Conservation (phyloP, 1,140 invertebrate species). For the Macrostomum lignano region DNA sequence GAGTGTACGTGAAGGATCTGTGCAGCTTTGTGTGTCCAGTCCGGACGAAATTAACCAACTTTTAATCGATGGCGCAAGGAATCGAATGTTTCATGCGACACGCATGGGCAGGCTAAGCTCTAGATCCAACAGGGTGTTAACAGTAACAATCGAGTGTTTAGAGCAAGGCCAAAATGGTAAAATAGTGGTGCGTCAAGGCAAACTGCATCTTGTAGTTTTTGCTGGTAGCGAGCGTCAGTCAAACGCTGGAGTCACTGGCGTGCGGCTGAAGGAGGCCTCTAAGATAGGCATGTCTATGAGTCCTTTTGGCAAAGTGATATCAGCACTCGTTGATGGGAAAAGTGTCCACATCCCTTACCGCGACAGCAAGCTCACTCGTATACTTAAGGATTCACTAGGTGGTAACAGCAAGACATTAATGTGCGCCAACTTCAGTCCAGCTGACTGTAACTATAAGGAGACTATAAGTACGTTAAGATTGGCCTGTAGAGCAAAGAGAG, state of each 20-base stretch:
- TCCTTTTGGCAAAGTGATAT: slow-evolving; percentile 75
- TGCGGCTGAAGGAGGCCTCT: slow-evolving; percentile 55
- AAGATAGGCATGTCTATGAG: slow-evolving; percentile 81
- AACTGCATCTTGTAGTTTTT: slow-evolving; percentile 81
- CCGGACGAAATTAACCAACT: slow-evolving; percentile 49
- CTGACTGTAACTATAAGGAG: slow-evolving; percentile 83
- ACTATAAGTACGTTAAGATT: slow-evolving; percentile 81
- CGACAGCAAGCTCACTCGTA: slow-evolving; percentile 26
- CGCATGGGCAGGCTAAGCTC: slow-evolving; percentile 45
- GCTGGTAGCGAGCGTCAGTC: slow-evolving; percentile 84
- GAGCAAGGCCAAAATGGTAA: slow-evolving; percentile 60
- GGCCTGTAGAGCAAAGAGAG: slow-evolving; percentile 81
- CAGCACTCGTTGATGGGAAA: slow-evolving; percentile 44
- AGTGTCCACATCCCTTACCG: slow-evolving; percentile 30
- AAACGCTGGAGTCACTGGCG: slow-evolving; percentile 67
- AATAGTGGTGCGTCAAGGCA: slow-evolving; percentile 65
- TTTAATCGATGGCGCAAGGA: slow-evolving; percentile 49
- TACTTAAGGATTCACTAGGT: slow-evolving; percentile 40
- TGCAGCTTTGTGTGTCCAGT: slow-evolving; percentile 47
- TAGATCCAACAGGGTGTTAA: slow-evolving; percentile 84
- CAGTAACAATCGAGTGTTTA: slow-evolving; percentile 68
- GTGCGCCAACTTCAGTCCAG: slow-evolving; percentile 76
- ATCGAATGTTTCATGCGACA: slow-evolving; percentile 42
- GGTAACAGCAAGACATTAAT: slow-evolving; percentile 70
- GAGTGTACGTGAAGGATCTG: slow-evolving; percentile 50